phyloP scores from a whole-genome alignment of 2,113 vertebrate genomes.

The Orycteropus afer region DNA sequence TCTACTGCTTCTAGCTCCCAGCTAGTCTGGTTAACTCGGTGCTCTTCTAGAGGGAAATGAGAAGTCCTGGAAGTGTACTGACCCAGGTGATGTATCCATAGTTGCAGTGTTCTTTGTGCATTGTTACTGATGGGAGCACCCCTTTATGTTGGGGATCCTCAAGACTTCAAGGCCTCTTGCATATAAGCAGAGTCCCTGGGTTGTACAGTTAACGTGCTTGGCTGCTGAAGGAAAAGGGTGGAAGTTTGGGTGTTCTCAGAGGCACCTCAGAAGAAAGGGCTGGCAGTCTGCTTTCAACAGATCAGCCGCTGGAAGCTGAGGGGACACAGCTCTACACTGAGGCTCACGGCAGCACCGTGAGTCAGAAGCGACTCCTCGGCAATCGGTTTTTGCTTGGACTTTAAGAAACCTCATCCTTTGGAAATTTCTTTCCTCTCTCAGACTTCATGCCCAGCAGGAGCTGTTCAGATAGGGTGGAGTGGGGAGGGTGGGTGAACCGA shows the following conservation, averaged over 20 bases:
- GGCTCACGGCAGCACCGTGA: background rate
- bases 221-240: too few species aligned
- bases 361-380: background rate
- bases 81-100: too few species aligned
- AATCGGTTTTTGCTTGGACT: background rate
- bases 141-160: background rate
- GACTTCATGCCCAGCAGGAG: background rate
- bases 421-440: conserved; percentile 15
- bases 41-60: background rate
- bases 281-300: background rate
- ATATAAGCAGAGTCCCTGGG: background rate
- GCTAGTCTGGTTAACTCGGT: background rate
- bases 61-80: background rate
- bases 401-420: background rate
- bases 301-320: background rate
- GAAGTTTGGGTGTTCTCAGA: background rate
- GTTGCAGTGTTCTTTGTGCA: background rate
- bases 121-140: background rate
- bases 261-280: background rate
- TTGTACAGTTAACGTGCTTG: too few species aligned
- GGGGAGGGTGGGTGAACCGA: background rate
- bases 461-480: background rate
- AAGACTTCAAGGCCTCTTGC: background rate
- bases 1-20: rapidly evolving
- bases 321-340: background rate